These are phyloP conservation scores for Mormyrops boulengeri DNA, from an alignment of 2,797 vertebrate genomes.

Conservation along the genomic window DNA sequence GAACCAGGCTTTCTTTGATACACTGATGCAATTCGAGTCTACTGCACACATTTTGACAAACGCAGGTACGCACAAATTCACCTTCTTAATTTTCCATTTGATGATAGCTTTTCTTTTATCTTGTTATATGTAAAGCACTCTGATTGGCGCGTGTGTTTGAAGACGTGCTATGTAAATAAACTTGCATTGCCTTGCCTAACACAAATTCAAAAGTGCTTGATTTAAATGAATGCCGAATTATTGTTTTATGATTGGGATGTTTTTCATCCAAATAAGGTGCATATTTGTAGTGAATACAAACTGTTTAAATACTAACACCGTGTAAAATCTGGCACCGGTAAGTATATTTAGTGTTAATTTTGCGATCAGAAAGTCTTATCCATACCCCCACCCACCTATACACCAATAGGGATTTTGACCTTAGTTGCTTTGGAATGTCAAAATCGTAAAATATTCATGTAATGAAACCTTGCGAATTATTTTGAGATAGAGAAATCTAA, in stretches of 20 bases:
- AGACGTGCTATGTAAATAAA: not conserved
- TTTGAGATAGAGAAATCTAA: not conserved
- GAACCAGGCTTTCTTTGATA: constrained; percentile 1
- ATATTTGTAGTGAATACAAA: not conserved
- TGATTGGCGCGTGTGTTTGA: not conserved
- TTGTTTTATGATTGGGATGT: not conserved
- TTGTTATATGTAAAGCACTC: not conserved
- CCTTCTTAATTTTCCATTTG: not conserved
- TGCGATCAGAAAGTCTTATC: not conserved
- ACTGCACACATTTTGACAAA: constrained; percentile 17
- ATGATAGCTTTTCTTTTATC: not conserved
- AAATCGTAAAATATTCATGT: not conserved
- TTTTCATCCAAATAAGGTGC: not conserved
- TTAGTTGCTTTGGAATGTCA: not conserved
- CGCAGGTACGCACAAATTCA: not conserved
- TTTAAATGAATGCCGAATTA: not conserved
- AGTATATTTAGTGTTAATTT: not conserved
- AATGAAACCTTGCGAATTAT: not conserved
- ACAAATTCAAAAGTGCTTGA: not conserved
- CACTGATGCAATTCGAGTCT: not conserved
- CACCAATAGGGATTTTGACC: not conserved
- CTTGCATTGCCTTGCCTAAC: not conserved
- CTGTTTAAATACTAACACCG: not conserved
- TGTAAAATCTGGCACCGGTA: not conserved
- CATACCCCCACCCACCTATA: not conserved